Percentiles rank a stretch among this genome's conserved stretches.
These are phyloP conservation scores for Pseudopipra pipra DNA, from an alignment of 2,113 vertebrate genomes.

Conservation along the genomic window DNA sequence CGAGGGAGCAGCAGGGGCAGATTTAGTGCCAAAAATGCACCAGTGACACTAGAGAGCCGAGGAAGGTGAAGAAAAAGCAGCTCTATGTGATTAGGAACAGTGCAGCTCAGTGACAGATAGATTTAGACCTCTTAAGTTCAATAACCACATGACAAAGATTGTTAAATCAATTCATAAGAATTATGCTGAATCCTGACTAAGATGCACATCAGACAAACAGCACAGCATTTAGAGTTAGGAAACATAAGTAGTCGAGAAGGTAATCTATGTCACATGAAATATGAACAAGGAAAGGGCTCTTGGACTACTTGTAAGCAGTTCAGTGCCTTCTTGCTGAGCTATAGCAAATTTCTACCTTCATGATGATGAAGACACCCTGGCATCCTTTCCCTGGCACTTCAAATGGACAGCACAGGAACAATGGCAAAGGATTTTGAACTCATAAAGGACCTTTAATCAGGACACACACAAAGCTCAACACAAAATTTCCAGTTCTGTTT, in stretches of 20 bases:
- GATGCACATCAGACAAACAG: not conserved
- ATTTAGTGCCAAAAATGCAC: slow-evolving; percentile 58
- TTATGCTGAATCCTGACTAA: slow-evolving; percentile 18
- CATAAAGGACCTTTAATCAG: not conserved
- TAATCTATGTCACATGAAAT: slow-evolving; percentile 8
- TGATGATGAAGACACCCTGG: not conserved
- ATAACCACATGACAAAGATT: not conserved
- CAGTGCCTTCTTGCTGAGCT: slow-evolving; percentile 21
- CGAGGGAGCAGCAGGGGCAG: slow-evolving; percentile 36
- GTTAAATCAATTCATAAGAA: slow-evolving; percentile 33
- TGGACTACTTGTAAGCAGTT: not conserved
- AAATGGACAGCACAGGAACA: not conserved
- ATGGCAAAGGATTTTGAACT: not conserved
- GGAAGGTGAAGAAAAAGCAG: not conserved
- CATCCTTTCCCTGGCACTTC: not conserved
- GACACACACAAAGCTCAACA: not conserved
- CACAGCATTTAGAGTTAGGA: not conserved
- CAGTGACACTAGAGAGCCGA: not conserved
- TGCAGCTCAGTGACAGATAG: not conserved
- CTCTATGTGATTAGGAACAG: slow-evolving; percentile 2
- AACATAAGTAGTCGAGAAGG: not conserved
- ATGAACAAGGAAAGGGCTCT: not conserved
- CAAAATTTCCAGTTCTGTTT: not conserved
- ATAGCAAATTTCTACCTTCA: not conserved
- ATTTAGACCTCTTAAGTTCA: not conserved